Base-by-base conservation (phyloP, 2,113 vertebrate genomes). In the Centropristis striata region DNA sequence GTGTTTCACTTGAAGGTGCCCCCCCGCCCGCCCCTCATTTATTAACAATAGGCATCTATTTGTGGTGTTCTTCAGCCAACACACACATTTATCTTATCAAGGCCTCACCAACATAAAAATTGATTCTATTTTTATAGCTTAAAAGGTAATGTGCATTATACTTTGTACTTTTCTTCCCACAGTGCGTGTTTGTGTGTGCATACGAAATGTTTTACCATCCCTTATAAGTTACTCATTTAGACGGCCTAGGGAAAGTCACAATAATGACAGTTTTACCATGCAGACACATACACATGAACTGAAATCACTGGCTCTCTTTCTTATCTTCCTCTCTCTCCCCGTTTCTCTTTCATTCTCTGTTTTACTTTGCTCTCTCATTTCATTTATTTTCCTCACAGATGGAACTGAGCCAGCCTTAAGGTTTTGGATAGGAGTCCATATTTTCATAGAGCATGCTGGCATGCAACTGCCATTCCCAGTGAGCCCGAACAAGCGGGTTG, bases 401-500 rank as follows among this genome's bases (percentile, higher is more conserved):
- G 73, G 83, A 84, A 63, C 41, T 54, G 72, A 71, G 80, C 80
- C 86, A 81, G 71, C 66, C 81, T 80, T 49, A 53, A 85, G 75
- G 76, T 88, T 89, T 85, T 83, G 61, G 66, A 78, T 60, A 27
- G 23, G 23, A 72, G 28, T 82, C 63, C 65, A 58, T 77, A 75
- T 83, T 83, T 88, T 77, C 55, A 80, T 53, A 74, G 71, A 82
- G 59, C 54, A 36, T 27, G 25, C 60, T 69, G 67, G 71, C 66
- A 84, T 50, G 51, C 65, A 80, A 72, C 71, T 66, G 85, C 80
- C 70, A 37, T 86, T 90, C 79, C 80, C 74, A 80, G 60, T 71
- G 79, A 90, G 75, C 86, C 70, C 5, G 68, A 87, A 82, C 70
- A 60, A 80, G 81, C n/a, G 15, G 73, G 66, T 86, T 85, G 83